phyloP scores from a whole-genome alignment of 2,888 invertebrate species.

The Yponomeuta plumbellus region DNA sequence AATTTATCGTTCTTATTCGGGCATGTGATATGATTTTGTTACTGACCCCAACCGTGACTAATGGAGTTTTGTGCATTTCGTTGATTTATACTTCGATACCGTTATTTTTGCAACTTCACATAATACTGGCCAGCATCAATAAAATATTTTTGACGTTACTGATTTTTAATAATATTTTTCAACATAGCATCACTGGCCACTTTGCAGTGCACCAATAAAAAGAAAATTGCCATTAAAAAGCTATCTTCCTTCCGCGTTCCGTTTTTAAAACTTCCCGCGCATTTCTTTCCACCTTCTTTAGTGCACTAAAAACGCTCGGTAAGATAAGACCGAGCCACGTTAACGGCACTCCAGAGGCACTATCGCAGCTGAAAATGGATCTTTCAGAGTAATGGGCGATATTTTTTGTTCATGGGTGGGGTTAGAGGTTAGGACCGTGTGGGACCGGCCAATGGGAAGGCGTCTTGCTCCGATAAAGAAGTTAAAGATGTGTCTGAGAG shows the following conservation, averaged over 20 bases:
- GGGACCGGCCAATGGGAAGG: constrained; percentile 55
- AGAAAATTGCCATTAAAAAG: background rate
- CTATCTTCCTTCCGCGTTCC: constrained; percentile 22
- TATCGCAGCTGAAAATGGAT: constrained; percentile 61
- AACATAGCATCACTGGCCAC: background rate
- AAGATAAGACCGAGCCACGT: constrained; percentile 54
- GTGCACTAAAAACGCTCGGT: constrained; percentile 22
- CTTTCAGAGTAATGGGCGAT: constrained; percentile 68
- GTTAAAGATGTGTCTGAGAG: constrained; percentile 44
- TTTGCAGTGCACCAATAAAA: background rate
- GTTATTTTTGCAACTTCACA: constrained; percentile 2
- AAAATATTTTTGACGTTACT: background rate
- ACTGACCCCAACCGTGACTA: constrained; percentile 45
- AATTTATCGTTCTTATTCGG: constrained; percentile 42
- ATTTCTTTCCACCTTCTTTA: constrained; percentile 27
- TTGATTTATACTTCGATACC: constrained; percentile 28
- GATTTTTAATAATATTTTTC: background rate
- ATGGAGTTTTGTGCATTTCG: constrained; percentile 33
- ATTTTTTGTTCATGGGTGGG: constrained; percentile 71
- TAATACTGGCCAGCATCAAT: background rate
- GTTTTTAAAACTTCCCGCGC: constrained; percentile 26
- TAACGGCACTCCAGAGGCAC: constrained; percentile 41
- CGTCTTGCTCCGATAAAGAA: constrained; percentile 44
- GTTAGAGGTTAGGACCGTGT: constrained; percentile 65
- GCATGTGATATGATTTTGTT: constrained; percentile 37